These are phyloP conservation scores for Macrosiphum euphorbiae DNA, from an alignment of 2,888 invertebrate species.

Conservation along the genomic window DNA sequence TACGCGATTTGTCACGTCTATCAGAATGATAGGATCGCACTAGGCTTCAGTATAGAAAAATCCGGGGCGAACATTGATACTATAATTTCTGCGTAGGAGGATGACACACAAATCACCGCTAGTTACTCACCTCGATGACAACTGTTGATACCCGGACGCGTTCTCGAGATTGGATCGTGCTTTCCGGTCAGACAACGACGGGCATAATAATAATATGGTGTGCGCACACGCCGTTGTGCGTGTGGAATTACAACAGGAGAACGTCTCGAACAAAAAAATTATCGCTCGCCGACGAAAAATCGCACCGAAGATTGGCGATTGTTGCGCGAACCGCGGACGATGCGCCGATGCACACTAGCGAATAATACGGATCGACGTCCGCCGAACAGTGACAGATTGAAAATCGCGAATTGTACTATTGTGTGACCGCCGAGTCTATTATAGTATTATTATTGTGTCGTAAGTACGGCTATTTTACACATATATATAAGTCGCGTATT, in stretches of 20 bases:
- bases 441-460: neutral
- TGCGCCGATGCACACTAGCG: neutral
- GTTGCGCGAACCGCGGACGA: neutral
- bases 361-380: conserved; percentile 14
- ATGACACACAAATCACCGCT: neutral
- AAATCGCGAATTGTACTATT: neutral
- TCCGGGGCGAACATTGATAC: neutral
- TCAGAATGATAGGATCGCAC: neutral
- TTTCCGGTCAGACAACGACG: neutral
- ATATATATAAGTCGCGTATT: neutral
- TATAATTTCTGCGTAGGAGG: neutral
- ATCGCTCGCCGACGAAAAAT: neutral
- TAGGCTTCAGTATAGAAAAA: neutral
- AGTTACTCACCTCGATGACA: conserved; percentile 54
- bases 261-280: neutral
- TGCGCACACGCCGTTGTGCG: neutral
- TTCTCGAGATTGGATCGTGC: neutral
- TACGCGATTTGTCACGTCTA: neutral
- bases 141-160: conserved; percentile 51
- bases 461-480: neutral
- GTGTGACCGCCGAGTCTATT: neutral
- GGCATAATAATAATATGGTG: neutral
- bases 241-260: neutral
- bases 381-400: neutral
- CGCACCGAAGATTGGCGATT: neutral